A percentile compares a stretch with the other conserved stretches of the same genome.
Conservation (phyloP, 2,888 invertebrate genomes). For the Erebia ligea region DNA sequence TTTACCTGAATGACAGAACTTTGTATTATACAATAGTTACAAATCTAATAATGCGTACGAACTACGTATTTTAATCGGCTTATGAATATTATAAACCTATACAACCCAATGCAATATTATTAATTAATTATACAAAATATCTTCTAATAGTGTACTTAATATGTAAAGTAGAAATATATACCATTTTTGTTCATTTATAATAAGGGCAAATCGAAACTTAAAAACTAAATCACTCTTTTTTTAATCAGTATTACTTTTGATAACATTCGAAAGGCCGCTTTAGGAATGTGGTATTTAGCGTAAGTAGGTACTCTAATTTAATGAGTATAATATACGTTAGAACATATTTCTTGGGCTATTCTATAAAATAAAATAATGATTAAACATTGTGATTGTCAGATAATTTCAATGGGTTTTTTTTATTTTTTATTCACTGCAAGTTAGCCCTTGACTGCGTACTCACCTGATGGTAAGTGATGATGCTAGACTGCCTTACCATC, state of each 20-base stretch:
- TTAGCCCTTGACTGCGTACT: no score
- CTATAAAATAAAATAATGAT: no score
- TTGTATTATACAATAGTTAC: slow-evolving; percentile 64
- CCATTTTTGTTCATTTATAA: slow-evolving; percentile 72
- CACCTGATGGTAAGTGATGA: no score
- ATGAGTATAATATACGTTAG: slow-evolving; percentile 6
- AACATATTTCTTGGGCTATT: slow-evolving; percentile 1
- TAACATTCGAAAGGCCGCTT: slow-evolving; percentile 46
- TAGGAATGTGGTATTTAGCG: slow-evolving; percentile 57
- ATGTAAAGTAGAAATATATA: slow-evolving; percentile 65
- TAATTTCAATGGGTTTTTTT: no score
- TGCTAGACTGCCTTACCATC: no score
- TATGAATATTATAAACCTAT: slow-evolving; percentile 59
- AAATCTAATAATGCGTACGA: slow-evolving; percentile 53
- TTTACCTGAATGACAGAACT: slow-evolving; percentile 63
- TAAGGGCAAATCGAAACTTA: slow-evolving; percentile 52
- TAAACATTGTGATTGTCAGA: no score
- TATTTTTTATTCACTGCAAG: no score
- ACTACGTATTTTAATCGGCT: slow-evolving; percentile 59
- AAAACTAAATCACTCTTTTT: slow-evolving; percentile 46
- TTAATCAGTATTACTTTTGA: slow-evolving; percentile 35
- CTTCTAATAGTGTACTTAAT: slow-evolving; percentile 72
- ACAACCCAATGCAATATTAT: slow-evolving; percentile 67
- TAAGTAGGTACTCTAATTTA: slow-evolving; percentile 21
- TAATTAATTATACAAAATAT: slow-evolving; percentile 79